These are phyloP conservation scores for Papilio xuthus DNA, from an alignment of 1,140 invertebrate species.

Conservation along the genomic window DNA sequence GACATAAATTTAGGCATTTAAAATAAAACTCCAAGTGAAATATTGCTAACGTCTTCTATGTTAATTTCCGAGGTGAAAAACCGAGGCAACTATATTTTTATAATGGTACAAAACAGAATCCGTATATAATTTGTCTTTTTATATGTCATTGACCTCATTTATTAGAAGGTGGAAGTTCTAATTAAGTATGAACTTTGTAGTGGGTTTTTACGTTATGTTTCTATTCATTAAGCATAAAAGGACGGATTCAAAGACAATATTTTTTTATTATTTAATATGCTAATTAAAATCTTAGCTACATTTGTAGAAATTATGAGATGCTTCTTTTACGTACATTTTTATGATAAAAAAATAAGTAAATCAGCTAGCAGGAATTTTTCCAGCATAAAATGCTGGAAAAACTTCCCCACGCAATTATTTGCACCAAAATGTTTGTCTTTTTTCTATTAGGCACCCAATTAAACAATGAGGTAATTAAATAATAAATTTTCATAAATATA, in stretches of 20 bases:
- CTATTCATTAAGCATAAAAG: constrained; percentile 9
- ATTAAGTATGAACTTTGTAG: not conserved
- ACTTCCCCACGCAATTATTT: too few relatives aligned
- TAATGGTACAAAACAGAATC: not conserved
- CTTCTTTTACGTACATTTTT: not conserved
- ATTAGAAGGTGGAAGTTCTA: not conserved
- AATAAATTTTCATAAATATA: too few relatives aligned
- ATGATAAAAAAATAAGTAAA: too few relatives aligned
- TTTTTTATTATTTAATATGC: not conserved
- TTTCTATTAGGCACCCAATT: too few relatives aligned
- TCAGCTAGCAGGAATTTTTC: too few relatives aligned
- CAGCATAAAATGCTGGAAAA: too few relatives aligned
- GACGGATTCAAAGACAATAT: not conserved
- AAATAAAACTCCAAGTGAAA: not conserved
- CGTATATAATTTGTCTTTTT: constrained; percentile 11
- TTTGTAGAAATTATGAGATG: not conserved
- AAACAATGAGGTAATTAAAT: too few relatives aligned
- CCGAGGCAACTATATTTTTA: constrained; percentile 39
- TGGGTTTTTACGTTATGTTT: not conserved
- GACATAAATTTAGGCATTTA: not conserved
- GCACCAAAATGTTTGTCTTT: too few relatives aligned
- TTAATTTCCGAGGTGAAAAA: constrained; percentile 43
- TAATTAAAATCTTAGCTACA: not conserved
- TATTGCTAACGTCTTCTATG: constrained; percentile 26
- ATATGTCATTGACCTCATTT: constrained; percentile 18